These are phyloP conservation scores for Drosophila willistoni DNA, from an alignment of 1,140 invertebrate species.

Conservation along the genomic window DNA sequence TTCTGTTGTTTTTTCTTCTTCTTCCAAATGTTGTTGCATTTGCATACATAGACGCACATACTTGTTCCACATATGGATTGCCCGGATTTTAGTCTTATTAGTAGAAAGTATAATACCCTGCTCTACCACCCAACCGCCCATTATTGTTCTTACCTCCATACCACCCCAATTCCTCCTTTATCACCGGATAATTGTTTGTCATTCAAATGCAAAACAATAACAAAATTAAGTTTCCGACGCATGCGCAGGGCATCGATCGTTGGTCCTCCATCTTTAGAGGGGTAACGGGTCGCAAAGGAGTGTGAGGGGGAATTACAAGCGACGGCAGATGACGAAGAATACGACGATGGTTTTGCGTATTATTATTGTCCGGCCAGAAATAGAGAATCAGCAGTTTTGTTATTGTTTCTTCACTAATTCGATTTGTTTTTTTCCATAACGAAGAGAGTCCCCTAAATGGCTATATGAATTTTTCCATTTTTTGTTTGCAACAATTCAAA, in stretches of 20 bases:
- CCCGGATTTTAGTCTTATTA: background rate
- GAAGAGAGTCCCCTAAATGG: too few species aligned
- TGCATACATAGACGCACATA: slow-evolving; percentile 43
- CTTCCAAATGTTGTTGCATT: slow-evolving; percentile 35
- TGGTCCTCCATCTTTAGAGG: background rate
- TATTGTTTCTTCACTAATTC: background rate
- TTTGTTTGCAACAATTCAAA: background rate
- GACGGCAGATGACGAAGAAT: background rate
- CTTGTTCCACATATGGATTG: slow-evolving; percentile 22
- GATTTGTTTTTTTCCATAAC: background rate
- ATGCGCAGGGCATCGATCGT: slow-evolving; percentile 38
- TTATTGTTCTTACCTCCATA: background rate
- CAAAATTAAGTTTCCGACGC: slow-evolving; percentile 50
- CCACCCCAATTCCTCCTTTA: background rate
- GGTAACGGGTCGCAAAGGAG: background rate
- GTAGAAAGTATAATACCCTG: background rate
- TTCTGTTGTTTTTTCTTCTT: background rate
- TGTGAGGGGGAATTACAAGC: background rate
- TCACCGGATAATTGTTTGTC: slow-evolving; percentile 29
- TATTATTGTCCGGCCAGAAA: background rate
- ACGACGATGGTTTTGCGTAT: slow-evolving; percentile 13
- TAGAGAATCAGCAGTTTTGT: slow-evolving; percentile 9
- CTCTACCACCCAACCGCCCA: background rate
- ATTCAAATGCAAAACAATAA: slow-evolving; percentile 60
- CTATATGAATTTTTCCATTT: background rate